phyloP scores from a whole-genome alignment of 1,140 invertebrate genomes.

The Aphaenogaster ashmeadi region DNA sequence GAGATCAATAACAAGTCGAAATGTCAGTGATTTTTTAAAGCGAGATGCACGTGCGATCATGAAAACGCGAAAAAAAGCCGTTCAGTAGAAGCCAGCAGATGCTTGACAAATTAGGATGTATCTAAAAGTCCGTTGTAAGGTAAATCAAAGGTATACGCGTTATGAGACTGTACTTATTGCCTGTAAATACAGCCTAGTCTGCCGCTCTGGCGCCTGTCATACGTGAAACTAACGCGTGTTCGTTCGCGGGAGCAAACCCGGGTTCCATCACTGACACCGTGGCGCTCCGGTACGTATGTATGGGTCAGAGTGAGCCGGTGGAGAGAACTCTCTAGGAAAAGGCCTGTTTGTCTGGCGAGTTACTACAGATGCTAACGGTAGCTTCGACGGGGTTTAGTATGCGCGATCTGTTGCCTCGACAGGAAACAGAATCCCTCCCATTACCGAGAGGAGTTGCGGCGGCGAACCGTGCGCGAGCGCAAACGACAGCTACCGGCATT shows the following conservation, averaged over 20 bases:
- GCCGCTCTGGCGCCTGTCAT: slow-evolving; percentile 33
- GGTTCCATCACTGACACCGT: slow-evolving; percentile 26
- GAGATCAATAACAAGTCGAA: not conserved
- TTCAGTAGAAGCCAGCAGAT: not conserved
- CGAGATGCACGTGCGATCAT: not conserved
- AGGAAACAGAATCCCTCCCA: slow-evolving; percentile 81
- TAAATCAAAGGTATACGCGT: slow-evolving; percentile 24
- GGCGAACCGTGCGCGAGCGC: slow-evolving; percentile 32
- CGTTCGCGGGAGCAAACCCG: slow-evolving; percentile 5
- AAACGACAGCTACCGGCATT: slow-evolving; percentile 73
- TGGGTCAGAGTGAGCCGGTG: slow-evolving; percentile 12
- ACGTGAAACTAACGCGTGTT: slow-evolving; percentile 29
- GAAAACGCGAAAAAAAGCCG: not conserved
- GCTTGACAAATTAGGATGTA: slow-evolving; percentile 22
- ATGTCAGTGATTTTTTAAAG: not conserved
- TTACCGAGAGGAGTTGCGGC: slow-evolving; percentile 64
- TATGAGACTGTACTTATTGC: slow-evolving; percentile 28
- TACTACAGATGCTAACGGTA: slow-evolving; percentile 79
- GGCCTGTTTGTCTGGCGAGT: slow-evolving; percentile 57
- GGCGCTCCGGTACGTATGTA: not conserved
- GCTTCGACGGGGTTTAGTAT: slow-evolving; percentile 78
- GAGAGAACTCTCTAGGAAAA: slow-evolving; percentile 61
- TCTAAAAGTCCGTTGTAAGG: slow-evolving; percentile 27
- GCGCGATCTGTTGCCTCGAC: slow-evolving; percentile 80
- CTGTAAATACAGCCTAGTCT: slow-evolving; percentile 25